Evolutionary conservation across 2,797 vertebrate species (phyloP), one percentile per base, ranked within the genome.

Genomic region (Sandelia bainsii): DNA sequence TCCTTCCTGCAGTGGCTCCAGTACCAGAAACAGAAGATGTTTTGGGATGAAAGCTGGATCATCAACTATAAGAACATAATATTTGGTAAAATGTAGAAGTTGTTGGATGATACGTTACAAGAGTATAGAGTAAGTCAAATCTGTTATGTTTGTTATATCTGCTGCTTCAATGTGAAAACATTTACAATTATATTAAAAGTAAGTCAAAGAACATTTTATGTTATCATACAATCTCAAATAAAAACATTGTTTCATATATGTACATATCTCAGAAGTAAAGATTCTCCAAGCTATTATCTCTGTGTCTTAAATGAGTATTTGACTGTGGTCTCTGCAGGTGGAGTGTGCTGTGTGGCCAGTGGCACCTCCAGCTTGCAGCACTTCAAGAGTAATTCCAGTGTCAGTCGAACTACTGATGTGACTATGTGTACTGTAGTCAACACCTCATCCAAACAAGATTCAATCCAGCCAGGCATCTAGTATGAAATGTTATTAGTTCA

Each of bases 11-110:
- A 95, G 94, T 94, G 94, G 94, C 84, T 95, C 51, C 94, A 95
- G 77, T 95, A 95, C 83, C 94, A 96, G 81, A 95, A 96, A 84
- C 94, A 93, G 84, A 95, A 93, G 88, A 94, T 95, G 94, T 93
- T 96, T 79, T 95, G 94, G 94, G 94, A 95, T 69, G 94, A 96
- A 83, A 95, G 94, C 80, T 95, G 95, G 95, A 94, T 95, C 70
- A 93, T 95, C 73, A 91, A 83, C 77, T 93, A 94, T 80, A 95
- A 94, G 58, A 91, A 82, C 69, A 92, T 94, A 62, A 81, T 93
- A 62, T 93, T 94, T 83, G 93, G 95, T 95, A 91, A 90, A 78
- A 79, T 51, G n/a, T 34, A 32, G 32, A 34, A 34, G 32, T 46
- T 65, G 2, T 40, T 13, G 13, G 53, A 16, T 58, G 23, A 64